Percentiles rank a stretch among this genome's conserved stretches.
These are phyloP conservation scores for Melozone crissalis DNA, from an alignment of 2,113 vertebrate species.

Conservation along the genomic window DNA sequence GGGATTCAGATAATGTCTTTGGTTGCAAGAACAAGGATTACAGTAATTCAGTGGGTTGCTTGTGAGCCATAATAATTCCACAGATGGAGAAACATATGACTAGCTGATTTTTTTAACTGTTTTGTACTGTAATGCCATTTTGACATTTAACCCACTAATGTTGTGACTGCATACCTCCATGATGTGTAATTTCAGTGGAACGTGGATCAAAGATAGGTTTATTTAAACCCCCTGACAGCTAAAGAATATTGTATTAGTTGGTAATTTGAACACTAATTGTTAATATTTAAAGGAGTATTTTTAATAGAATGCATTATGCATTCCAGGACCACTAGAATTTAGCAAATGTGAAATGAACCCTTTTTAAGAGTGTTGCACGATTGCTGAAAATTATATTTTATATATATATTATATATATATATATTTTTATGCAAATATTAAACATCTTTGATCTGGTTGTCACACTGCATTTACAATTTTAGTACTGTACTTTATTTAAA, in stretches of 20 bases:
- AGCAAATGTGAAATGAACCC: conserved; percentile 82
- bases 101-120: conserved; percentile 54
- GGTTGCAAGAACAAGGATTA: conserved; percentile 51
- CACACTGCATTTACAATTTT: conserved; percentile 79
- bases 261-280: conserved; percentile 77
- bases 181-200: conserved; percentile 69
- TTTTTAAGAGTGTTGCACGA: conserved; percentile 80
- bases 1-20: conserved; percentile 60
- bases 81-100: conserved; percentile 68
- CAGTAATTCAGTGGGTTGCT: conserved; percentile 62
- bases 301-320: conserved; percentile 74
- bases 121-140: conserved; percentile 72
- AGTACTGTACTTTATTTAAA: conserved; percentile 80
- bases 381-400: conserved; percentile 78
- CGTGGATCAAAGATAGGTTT: conserved; percentile 71
- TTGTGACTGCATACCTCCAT: conserved; percentile 67
- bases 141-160: conserved; percentile 69
- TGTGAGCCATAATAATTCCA: conserved; percentile 68
- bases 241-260: conserved; percentile 72
- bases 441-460: conserved; percentile 77
- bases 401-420: conserved; percentile 75
- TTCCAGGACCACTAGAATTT: conserved; percentile 83
- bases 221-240: conserved; percentile 70
- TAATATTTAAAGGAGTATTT: conserved; percentile 78
- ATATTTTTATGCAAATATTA: conserved; percentile 76